phyloP scores from a whole-genome alignment of 2,888 invertebrate genomes.

The Drosophila borborema region DNA sequence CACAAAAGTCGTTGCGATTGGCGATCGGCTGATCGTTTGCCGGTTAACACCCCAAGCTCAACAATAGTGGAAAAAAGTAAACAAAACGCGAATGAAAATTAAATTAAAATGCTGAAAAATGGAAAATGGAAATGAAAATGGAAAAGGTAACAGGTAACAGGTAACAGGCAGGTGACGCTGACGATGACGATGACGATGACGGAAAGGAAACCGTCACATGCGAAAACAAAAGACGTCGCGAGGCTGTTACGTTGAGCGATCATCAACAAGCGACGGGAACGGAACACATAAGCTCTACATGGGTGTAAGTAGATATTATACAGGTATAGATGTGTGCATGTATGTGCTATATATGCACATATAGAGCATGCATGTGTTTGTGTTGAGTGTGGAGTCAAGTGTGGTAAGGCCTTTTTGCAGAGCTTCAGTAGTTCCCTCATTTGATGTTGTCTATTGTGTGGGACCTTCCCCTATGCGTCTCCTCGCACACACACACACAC shows the following conservation, averaged over 20 bases:
- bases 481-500: conserved; percentile 25
- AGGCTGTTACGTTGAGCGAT: conserved; percentile 67
- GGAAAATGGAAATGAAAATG: conserved; percentile 64
- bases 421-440: conserved; percentile 81
- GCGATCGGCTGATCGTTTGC: conserved; percentile 46
- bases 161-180: conserved; percentile 43
- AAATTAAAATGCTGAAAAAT: conserved; percentile 74
- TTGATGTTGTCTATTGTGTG: conserved; percentile 64
- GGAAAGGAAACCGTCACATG: conserved; percentile 60
- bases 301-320: conserved; percentile 31
- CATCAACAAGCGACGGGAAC: conserved; percentile 52
- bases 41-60: conserved; percentile 30
- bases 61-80: conserved; percentile 29
- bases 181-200: conserved; percentile 30
- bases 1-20: conserved; percentile 67
- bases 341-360: neutral
- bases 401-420: conserved; percentile 76
- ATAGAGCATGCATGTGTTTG: conserved; percentile 16
- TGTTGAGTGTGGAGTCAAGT: conserved; percentile 55
- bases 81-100: conserved; percentile 69
- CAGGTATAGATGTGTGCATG: neutral
- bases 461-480: conserved; percentile 54
- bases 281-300: conserved; percentile 33
- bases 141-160: conserved; percentile 45
- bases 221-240: conserved; percentile 62